These are phyloP conservation scores for Stomatorhinus ivindoensis DNA, from an alignment of 2,113 vertebrate species.

Conservation along the genomic window DNA sequence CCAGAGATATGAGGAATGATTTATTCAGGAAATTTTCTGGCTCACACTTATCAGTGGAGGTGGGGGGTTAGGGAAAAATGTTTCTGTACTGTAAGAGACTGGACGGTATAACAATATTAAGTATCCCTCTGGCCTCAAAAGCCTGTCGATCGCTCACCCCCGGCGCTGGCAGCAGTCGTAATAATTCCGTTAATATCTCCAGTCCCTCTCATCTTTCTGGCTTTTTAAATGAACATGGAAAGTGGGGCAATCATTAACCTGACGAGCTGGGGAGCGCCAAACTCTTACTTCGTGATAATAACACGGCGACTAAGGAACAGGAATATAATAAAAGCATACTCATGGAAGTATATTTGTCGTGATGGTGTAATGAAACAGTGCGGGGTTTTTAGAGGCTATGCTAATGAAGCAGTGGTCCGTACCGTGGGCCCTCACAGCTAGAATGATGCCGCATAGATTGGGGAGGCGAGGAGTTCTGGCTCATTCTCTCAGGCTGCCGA, in stretches of 20 bases:
- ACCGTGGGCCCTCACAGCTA: not conserved
- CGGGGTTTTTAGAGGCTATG: not conserved
- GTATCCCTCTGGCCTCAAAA: not conserved
- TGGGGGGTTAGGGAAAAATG: not conserved
- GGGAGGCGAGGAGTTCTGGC: not conserved
- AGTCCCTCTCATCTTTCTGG: not conserved
- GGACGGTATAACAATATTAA: not conserved
- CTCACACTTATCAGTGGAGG: not conserved
- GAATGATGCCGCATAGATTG: not conserved
- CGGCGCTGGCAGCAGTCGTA: not conserved
- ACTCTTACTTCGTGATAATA: not conserved
- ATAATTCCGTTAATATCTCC: not conserved
- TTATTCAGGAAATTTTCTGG: not conserved
- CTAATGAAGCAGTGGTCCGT: not conserved
- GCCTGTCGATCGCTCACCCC: not conserved
- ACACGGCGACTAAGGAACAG: not conserved
- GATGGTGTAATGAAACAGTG: not conserved
- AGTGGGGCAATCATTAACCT: not conserved
- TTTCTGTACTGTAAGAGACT: not conserved
- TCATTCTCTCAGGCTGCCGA: not conserved
- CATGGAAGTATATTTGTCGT: not conserved
- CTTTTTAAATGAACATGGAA: not conserved
- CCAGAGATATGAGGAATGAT: not conserved
- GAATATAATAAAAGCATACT: conserved; percentile 1
- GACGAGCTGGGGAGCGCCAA: not conserved